Evolutionary conservation across 2,888 invertebrate genomes (phyloP).

Genomic region (Congeria kusceri): DNA sequence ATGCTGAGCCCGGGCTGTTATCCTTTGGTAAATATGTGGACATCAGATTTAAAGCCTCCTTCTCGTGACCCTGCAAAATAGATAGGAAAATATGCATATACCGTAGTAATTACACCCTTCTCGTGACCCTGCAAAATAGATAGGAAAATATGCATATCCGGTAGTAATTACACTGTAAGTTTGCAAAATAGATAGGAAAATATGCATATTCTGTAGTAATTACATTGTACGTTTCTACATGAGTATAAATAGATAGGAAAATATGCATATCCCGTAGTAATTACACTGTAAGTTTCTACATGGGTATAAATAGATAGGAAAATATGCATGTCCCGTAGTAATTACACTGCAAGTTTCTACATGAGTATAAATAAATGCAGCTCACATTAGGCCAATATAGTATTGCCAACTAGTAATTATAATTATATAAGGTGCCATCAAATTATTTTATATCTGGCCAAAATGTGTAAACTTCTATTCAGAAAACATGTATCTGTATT

Average conservation of each 20-base stretch:
- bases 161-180: too few relatives aligned
- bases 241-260: conserved; percentile 35
- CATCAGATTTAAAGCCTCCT: conserved; percentile 98
- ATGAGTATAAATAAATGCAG: neutral
- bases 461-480: too few relatives aligned
- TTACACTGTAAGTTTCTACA: conserved; percentile 95
- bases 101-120: too few relatives aligned
- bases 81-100: neutral
- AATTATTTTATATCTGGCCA: too few relatives aligned
- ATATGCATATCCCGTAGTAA: too few relatives aligned
- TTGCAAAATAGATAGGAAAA: conserved; percentile 58
- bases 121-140: conserved; percentile 91
- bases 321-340: neutral
- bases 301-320: conserved; percentile 60
- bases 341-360: conserved; percentile 94
- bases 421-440: too few relatives aligned
- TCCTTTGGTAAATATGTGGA: conserved; percentile 99
- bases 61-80: conserved; percentile 92
- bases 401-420: too few relatives aligned
- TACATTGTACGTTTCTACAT: conserved; percentile 98
- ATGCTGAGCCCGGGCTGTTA: conserved; percentile 90
- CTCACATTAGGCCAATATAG: too few relatives aligned
- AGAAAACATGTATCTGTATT: neutral
- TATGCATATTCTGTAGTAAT: too few relatives aligned
- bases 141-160: neutral